Conservation (phyloP, 2,888 invertebrate species). For the Torymus texanus region DNA sequence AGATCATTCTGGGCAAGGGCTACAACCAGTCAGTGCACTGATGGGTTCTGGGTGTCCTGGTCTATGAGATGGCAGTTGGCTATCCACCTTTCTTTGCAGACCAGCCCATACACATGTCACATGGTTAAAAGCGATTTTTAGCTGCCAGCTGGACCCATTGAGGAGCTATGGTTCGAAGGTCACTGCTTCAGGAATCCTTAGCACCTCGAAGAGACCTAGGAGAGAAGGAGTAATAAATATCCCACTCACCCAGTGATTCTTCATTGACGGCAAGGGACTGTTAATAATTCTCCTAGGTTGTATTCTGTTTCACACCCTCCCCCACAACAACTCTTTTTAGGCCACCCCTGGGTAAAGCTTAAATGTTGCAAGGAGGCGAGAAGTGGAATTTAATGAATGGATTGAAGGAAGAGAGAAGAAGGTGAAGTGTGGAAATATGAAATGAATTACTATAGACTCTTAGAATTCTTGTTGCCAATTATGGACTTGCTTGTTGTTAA, state of each 20-base stretch:
- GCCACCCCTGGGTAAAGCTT: conserved; percentile 40
- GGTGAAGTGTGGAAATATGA: conserved; percentile 31
- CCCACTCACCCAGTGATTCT: conserved; percentile 52
- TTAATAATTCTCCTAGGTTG: conserved; percentile 52
- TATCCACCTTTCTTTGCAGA: conserved; percentile 99
- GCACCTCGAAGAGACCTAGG: conserved; percentile 45
- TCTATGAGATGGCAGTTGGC: conserved; percentile 99
- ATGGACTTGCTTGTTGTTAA: conserved; percentile 51
- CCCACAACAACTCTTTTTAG: conserved; percentile 29
- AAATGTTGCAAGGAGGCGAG: conserved; percentile 21
- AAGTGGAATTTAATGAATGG: background rate
- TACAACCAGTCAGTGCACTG: conserved; percentile 99
- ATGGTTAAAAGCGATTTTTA: conserved; percentile 38
- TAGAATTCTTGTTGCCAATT: conserved; percentile 55
- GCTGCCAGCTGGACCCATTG: conserved; percentile 45
- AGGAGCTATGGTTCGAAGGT: conserved; percentile 30
- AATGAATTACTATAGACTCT: conserved; percentile 48
- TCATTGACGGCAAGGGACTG: conserved; percentile 46
- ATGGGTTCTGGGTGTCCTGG: conserved; percentile 99
- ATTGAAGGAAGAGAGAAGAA: conserved; percentile 9
- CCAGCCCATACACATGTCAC: conserved; percentile 96
- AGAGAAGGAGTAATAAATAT: conserved; percentile 45
- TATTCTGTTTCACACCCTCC: conserved; percentile 39
- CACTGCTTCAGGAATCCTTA: background rate
- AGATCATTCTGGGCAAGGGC: conserved; percentile 92